A percentile compares a stretch with the other conserved stretches of the same genome.
These are phyloP conservation scores for Mus pahari DNA, from an alignment of 2,113 vertebrate species.

Conservation along the genomic window DNA sequence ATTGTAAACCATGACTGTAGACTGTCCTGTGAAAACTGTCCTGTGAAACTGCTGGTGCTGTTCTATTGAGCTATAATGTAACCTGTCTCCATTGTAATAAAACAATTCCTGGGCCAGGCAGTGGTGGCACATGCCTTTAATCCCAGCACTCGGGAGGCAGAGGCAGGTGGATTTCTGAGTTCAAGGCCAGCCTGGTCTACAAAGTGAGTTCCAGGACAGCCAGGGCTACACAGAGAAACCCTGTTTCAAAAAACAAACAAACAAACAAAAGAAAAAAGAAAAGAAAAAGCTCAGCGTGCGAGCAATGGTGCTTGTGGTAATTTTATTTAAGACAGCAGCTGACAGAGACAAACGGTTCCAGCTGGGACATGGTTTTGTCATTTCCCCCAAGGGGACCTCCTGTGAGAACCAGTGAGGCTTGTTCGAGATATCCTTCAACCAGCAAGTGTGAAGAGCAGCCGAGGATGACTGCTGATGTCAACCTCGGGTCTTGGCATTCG, in stretches of 20 bases:
- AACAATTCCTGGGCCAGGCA: too few relatives aligned
- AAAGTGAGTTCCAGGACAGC: too few relatives aligned
- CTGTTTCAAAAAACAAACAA: too few relatives aligned
- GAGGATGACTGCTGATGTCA: neutral
- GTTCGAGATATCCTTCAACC: neutral
- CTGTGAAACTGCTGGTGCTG: too few relatives aligned
- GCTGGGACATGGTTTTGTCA: neutral
- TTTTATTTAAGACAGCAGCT: slow-evolving; percentile 11
- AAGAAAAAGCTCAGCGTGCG: neutral
- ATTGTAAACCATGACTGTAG: neutral
- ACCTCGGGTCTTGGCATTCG: neutral
- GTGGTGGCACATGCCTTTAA: too few relatives aligned
- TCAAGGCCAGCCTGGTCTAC: too few relatives aligned
- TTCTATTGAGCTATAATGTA: neutral
- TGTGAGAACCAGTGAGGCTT: neutral
- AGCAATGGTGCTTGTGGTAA: neutral
- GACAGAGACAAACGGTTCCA: neutral
- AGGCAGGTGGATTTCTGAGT: too few relatives aligned
- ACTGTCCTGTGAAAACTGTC: too few relatives aligned
- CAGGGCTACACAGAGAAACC: too few relatives aligned
- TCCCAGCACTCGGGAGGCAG: too few relatives aligned
- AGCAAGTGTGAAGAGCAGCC: neutral
- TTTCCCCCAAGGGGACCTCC: neutral
- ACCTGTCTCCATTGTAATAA: neutral
- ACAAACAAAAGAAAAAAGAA: neutral